Evolutionary conservation across 2,888 invertebrate genomes (phyloP), one percentile per base, ranked within the genome.

Genomic region (Calameuta idolon): DNA sequence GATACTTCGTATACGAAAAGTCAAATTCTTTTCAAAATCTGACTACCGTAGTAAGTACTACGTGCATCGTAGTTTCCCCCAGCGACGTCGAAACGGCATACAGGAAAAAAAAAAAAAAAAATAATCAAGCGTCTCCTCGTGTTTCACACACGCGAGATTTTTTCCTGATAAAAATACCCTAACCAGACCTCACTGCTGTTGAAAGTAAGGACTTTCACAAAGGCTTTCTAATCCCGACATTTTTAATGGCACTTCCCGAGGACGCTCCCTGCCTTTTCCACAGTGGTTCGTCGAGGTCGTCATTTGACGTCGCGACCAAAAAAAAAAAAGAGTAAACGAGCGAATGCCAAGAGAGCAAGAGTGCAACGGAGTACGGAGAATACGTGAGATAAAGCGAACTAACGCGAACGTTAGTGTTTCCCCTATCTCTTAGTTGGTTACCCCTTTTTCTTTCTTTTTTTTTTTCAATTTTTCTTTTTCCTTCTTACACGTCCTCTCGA

Each of bases 191-290:
- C 55, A 23, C 9, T 55, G 23, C 23, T 1, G 23, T 55, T 55
- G 9, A 23, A 9, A 55, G 23, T 55, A 55, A 55, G 23, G 55
- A 55, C 23, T 55, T 55, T 9, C 55, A 55, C 55, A 55, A 77
- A 80, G 78, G 77, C 79, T 74, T 79, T 71, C 73, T 34, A 55
- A 76, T 55, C 9, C 23, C 77, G 76, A 82, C 77, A 82, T 74
- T 80, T 80, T 82, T 82, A 82, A 82, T 77, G 81, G 77, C 77
- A 77, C 80, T 80, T 76, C 76, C 74, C 76, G 79, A 80, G 79
- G 77, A 74, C 78, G 74, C 75, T 73, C 69, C 71, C 33, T 55
- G 71, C 75, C 55, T 55, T 55, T 55, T 23, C 55, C 55, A 55
- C 55, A 9, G 55, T 23, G 0, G 23, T 55, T 55, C 55, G 55